A percentile compares a stretch with the other conserved stretches of the same genome.
phyloP scores from a whole-genome alignment of 2,888 invertebrate species.

The Orchesellides sinensis region DNA sequence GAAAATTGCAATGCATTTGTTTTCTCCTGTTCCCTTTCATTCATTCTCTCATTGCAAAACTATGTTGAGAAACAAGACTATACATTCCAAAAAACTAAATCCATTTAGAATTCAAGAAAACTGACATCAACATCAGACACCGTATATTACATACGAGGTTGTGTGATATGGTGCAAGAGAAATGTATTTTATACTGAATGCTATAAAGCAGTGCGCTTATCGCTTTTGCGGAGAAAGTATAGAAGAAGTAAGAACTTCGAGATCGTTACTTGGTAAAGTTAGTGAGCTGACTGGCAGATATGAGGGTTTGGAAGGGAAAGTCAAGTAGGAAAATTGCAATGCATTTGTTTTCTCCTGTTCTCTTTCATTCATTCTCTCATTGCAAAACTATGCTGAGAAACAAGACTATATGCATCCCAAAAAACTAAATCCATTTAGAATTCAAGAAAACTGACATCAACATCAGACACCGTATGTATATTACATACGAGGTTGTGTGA shows the following conservation, averaged over 20 bases:
- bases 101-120: constrained; percentile 19
- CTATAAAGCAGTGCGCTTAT: too few species aligned
- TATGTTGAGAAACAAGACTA: neutral
- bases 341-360: constrained; percentile 25
- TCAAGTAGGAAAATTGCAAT: constrained; percentile 15
- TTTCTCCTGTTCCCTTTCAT: constrained; percentile 16
- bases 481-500: neutral
- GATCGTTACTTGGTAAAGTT: too few species aligned
- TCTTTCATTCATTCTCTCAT: constrained; percentile 17
- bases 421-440: constrained; percentile 25
- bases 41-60: constrained; percentile 5
- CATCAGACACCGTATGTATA: neutral
- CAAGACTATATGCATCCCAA: neutral
- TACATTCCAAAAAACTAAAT: neutral
- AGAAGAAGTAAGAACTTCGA: neutral
- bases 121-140: neutral
- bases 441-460: neutral
- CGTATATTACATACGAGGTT: neutral
- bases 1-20: constrained; percentile 29
- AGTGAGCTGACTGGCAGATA: too few species aligned
- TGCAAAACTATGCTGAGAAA: neutral
- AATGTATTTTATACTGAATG: too few species aligned
- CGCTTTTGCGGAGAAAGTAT: neutral
- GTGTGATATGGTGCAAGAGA: too few species aligned
- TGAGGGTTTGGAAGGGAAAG: constrained; percentile 6